Conservation (phyloP, 2,113 vertebrate genomes). For the Gymnorhina tibicen region DNA sequence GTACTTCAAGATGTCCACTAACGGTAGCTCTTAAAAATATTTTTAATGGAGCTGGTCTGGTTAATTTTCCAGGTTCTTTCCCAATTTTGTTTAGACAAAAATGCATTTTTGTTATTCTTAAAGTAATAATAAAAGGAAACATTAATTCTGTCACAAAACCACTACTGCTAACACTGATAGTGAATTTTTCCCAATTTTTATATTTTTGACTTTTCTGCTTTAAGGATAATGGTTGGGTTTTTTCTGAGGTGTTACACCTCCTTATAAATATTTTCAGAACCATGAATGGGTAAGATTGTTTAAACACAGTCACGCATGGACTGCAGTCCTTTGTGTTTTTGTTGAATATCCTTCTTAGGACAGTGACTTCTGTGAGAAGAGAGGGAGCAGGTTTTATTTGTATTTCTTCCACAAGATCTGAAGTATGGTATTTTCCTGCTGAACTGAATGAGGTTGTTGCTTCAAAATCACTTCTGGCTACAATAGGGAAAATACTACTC, state of each 20-base stretch:
- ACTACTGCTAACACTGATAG: not conserved
- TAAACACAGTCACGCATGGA: not conserved
- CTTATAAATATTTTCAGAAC: not conserved
- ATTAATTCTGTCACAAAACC: not conserved
- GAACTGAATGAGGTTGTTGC: not conserved
- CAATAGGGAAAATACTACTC: not conserved
- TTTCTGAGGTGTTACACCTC: not conserved
- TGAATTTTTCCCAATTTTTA: fast-evolving
- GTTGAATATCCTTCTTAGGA: not conserved
- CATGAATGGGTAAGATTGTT: not conserved
- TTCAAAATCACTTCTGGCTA: not conserved
- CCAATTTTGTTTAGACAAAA: not conserved
- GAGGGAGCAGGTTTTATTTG: not conserved
- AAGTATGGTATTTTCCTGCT: not conserved
- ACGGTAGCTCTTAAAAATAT: not conserved
- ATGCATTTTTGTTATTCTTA: not conserved
- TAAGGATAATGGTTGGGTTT: not conserved
- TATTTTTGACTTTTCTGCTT: not conserved
- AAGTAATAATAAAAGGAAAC: not conserved
- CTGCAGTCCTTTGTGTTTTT: not conserved
- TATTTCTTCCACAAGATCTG: not conserved
- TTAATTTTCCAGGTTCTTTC: not conserved
- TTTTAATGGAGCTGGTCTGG: not conserved
- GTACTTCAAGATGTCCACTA: not conserved
- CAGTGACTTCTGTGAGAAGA: not conserved